Percentiles rank a stretch among this genome's conserved stretches.
These are phyloP conservation scores for Tapirus indicus DNA, from an alignment of 2,797 vertebrate genomes.

Conservation along the genomic window DNA sequence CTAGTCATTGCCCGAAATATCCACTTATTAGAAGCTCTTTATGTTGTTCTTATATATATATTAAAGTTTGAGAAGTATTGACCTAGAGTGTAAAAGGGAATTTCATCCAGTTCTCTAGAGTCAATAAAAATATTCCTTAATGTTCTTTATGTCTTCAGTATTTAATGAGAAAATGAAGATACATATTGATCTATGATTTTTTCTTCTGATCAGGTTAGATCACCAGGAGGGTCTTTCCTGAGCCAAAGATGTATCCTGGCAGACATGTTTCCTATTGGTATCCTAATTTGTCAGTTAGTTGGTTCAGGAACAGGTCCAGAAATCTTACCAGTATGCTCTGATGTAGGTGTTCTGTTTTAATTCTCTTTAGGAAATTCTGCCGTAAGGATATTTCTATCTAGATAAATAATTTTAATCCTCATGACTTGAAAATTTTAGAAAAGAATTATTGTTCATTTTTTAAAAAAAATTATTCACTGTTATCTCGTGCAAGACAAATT, in stretches of 20 bases:
- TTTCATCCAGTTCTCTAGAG: neutral
- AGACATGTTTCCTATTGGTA: neutral
- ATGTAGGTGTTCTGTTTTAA: neutral
- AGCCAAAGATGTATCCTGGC: neutral
- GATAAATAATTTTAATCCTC: neutral
- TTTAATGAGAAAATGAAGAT: constrained; percentile 45
- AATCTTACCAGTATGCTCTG: neutral
- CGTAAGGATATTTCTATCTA: neutral
- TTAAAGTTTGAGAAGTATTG: neutral
- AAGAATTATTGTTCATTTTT: too few species aligned
- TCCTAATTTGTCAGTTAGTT: neutral
- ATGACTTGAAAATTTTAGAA: neutral
- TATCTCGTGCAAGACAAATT: neutral
- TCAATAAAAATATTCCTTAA: neutral
- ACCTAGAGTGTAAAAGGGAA: neutral
- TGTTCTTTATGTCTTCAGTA: neutral
- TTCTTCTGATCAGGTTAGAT: neutral
- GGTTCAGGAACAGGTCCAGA: neutral
- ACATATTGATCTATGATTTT: neutral
- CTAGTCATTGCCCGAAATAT: neutral
- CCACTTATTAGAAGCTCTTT: neutral
- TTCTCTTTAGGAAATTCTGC: neutral
- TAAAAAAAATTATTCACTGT: neutral
- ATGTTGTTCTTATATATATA: neutral
- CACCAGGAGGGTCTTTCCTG: neutral